These are phyloP conservation scores for Myotis myotis DNA, from an alignment of 2,797 vertebrate genomes.

Conservation along the genomic window DNA sequence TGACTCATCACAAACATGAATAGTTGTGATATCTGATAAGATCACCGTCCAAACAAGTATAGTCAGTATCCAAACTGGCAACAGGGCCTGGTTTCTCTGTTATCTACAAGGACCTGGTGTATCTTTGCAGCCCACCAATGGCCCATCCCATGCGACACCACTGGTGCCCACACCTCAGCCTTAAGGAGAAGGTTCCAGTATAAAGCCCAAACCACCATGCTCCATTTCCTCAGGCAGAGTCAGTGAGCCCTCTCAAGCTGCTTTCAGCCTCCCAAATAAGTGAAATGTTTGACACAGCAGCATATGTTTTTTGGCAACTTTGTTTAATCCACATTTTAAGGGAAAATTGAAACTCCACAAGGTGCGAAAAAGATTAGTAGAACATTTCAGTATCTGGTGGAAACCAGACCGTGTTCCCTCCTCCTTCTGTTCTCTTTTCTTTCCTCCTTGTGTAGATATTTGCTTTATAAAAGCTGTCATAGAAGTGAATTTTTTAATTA, in stretches of 20 bases:
- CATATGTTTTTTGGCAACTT: conserved; percentile 85
- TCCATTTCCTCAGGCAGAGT: conserved; percentile 55
- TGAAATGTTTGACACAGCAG: conserved; percentile 85
- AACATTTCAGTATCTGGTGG: conserved; percentile 76
- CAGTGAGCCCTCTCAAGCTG: conserved; percentile 80
- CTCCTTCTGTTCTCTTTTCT: conserved; percentile 73
- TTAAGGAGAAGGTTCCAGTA: conserved; percentile 72
- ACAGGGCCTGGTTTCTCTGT: neutral
- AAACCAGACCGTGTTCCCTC: conserved; percentile 74
- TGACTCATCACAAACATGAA: conserved; percentile 53
- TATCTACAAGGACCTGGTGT: conserved; percentile 50
- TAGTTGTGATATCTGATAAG: conserved; percentile 60
- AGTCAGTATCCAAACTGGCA: conserved; percentile 41
- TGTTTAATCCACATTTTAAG: conserved; percentile 84
- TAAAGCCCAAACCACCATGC: conserved; percentile 75
- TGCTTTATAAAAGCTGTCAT: conserved; percentile 75
- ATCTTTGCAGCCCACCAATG: neutral
- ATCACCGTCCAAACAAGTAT: conserved; percentile 36
- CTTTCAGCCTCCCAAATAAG: conserved; percentile 82
- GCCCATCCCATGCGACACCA: conserved; percentile 51
- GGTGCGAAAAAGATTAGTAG: conserved; percentile 80
- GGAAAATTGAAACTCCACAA: conserved; percentile 85
- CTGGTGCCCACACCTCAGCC: conserved; percentile 65
- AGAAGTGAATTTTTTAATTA: conserved; percentile 73
- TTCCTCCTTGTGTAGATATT: conserved; percentile 74